Base-by-base conservation (phyloP, 2,113 vertebrate species). In the Cnemophilus loriae region DNA sequence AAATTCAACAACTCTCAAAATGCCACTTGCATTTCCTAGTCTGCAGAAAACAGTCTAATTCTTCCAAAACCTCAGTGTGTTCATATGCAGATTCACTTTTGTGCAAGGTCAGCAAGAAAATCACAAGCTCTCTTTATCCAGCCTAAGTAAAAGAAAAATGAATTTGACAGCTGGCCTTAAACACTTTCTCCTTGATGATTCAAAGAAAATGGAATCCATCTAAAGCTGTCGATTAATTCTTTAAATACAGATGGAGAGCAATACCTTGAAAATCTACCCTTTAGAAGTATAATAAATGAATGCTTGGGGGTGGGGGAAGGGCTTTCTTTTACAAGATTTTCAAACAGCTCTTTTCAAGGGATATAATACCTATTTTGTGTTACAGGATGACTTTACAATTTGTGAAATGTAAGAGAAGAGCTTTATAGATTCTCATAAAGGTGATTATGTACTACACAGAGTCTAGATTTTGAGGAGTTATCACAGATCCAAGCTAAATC, bases 121-220 rank as follows among this genome's bases (percentile, higher is more conserved):
- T 87, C 75, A 53, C 23, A 82, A 76, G 67, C 89, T 90, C 41
- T 88, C 75, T 93, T 93, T 90, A 92, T 79, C 42, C 59, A 90
- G 67, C 49, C 55, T 49, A 39, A 85, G 49, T 11, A 9, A 92
- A 95, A 92, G 67, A 79, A 82, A 96, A 93, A 93, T 42, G 26
- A 64, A 80, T 94, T 94, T 95, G 88, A 95, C 92, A 96, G 71
- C 88, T 95, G 90, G 90, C 67, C 79, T 88, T 92, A 90, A 93
- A 91, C 46, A 53, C 55, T 85, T 95, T 92, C 70, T 90, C 49
- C 88, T 80, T 92, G 70, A 79, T 85, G 67, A 96, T 79, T 74
- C 50, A 73, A 80, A 95, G 67, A 92, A 95, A 94, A 94, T 61
- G 23, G 57, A 92, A 94, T 90, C 70, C 75, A 90, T 90, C 63